A percentile compares a stretch with the other conserved stretches of the same genome.
phyloP scores from a whole-genome alignment of 2,113 vertebrate genomes.

The Catharus minimus region DNA sequence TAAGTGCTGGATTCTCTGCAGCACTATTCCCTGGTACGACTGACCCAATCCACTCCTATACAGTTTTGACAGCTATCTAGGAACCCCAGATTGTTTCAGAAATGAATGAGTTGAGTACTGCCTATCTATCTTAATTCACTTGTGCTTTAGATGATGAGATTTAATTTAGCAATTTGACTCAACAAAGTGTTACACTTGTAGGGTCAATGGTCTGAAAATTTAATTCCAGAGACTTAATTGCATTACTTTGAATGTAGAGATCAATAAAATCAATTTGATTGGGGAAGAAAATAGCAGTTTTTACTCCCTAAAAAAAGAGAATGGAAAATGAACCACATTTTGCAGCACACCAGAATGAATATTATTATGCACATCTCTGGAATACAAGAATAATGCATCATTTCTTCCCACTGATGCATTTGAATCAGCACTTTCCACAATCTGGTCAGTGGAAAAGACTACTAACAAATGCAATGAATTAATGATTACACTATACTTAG shows the following conservation, averaged over 20 bases:
- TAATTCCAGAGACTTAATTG: slow-evolving; percentile 92
- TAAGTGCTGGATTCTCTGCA: not conserved
- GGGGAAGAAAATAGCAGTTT: slow-evolving; percentile 71
- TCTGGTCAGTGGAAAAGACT: slow-evolving; percentile 24
- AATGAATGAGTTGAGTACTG: slow-evolving; percentile 69
- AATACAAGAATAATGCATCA: slow-evolving; percentile 36
- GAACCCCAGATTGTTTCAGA: slow-evolving; percentile 50
- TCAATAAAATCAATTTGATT: slow-evolving; percentile 90
- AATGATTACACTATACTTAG: slow-evolving; percentile 68
- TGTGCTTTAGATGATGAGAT: slow-evolving; percentile 79
- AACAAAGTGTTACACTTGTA: slow-evolving; percentile 86
- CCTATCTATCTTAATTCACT: slow-evolving; percentile 79
- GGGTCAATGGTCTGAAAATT: slow-evolving; percentile 88
- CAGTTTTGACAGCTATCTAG: slow-evolving; percentile 41
- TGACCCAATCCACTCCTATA: not conserved
- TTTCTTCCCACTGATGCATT: slow-evolving; percentile 39
- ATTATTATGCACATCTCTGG: slow-evolving; percentile 12
- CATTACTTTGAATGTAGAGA: slow-evolving; percentile 81
- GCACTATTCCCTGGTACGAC: not conserved
- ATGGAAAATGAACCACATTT: slow-evolving; percentile 49
- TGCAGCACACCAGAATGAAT: slow-evolving; percentile 28
- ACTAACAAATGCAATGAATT: slow-evolving; percentile 34
- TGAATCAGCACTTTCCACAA: slow-evolving; percentile 46
- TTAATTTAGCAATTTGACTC: slow-evolving; percentile 88
- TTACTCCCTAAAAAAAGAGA: slow-evolving; percentile 62